These are phyloP conservation scores for Tiliacea aurago DNA, from an alignment of 2,888 invertebrate genomes.

Conservation along the genomic window DNA sequence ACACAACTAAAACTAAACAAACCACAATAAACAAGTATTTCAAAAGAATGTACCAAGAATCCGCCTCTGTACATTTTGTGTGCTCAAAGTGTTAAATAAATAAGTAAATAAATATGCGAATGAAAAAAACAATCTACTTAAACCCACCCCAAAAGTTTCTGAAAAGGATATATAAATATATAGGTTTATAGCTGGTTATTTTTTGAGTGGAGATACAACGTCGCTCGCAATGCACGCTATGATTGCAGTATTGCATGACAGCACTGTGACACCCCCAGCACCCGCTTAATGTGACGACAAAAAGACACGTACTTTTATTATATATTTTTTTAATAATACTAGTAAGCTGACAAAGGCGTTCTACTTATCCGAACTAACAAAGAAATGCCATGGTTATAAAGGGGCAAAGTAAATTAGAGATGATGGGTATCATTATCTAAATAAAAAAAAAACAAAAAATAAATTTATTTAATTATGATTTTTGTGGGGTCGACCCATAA, in stretches of 20 bases:
- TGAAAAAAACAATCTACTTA: not conserved
- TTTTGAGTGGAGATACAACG: conserved; percentile 69
- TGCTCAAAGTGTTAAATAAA: no score
- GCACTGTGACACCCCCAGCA: conserved; percentile 69
- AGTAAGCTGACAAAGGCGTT: conserved; percentile 20
- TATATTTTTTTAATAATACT: conserved; percentile 39
- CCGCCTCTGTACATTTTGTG: no score
- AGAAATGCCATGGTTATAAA: not conserved
- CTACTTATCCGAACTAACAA: not conserved
- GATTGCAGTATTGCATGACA: conserved; percentile 85
- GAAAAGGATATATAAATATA: conserved; percentile 32
- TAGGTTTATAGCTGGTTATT: conserved; percentile 49
- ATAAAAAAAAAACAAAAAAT: no score
- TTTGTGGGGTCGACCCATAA: no score
- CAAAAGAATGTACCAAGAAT: not conserved
- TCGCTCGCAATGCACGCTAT: conserved; percentile 74
- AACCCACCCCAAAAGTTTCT: conserved; percentile 31
- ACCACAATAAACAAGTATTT: not conserved
- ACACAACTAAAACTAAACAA: not conserved
- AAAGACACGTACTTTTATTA: conserved; percentile 57
- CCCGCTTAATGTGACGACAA: conserved; percentile 67
- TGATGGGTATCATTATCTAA: no score
- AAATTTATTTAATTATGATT: not conserved
- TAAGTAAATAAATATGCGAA: no score
- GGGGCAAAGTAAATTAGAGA: no score